Evolutionary conservation across 2,113 vertebrate genomes (phyloP).

Genomic region (Rostratula benghalensis): DNA sequence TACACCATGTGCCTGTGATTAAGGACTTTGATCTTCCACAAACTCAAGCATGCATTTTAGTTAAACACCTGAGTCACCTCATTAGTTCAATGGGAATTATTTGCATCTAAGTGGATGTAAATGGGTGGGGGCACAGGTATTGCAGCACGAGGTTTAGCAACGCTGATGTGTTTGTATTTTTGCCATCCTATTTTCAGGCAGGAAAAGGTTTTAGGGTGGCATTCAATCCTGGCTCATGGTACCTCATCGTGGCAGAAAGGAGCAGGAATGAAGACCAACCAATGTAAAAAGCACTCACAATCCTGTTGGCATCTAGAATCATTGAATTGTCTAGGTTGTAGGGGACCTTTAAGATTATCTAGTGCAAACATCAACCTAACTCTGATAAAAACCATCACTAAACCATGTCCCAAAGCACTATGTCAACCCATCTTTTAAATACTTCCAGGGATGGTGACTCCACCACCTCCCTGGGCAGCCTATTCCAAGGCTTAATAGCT

Average conservation of each 20-base stretch:
- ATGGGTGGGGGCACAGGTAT: not conserved
- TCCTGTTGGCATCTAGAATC: not conserved
- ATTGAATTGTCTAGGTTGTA: too few relatives aligned
- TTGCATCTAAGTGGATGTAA: not conserved
- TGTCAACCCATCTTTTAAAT: too few relatives aligned
- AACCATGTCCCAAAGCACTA: too few relatives aligned
- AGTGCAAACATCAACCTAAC: too few relatives aligned
- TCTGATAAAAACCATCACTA: too few relatives aligned
- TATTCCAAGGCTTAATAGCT: too few relatives aligned
- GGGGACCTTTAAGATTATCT: too few relatives aligned
- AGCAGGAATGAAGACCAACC: not conserved
- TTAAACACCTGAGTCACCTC: not conserved
- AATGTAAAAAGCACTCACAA: accelerated
- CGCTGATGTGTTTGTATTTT: not conserved
- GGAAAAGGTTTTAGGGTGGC: not conserved
- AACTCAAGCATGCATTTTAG: not conserved
- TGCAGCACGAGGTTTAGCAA: not conserved
- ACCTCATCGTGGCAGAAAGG: not conserved
- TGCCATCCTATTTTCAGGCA: not conserved
- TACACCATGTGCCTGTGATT: not conserved
- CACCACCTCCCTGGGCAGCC: too few relatives aligned
- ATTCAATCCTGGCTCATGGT: not conserved
- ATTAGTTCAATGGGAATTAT: not conserved
- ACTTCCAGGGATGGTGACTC: too few relatives aligned
- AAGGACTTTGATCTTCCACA: not conserved